Percentiles rank a stretch among this genome's conserved stretches.
phyloP scores from a whole-genome alignment of 2,888 invertebrate species.

The Strigamia crassipes region DNA sequence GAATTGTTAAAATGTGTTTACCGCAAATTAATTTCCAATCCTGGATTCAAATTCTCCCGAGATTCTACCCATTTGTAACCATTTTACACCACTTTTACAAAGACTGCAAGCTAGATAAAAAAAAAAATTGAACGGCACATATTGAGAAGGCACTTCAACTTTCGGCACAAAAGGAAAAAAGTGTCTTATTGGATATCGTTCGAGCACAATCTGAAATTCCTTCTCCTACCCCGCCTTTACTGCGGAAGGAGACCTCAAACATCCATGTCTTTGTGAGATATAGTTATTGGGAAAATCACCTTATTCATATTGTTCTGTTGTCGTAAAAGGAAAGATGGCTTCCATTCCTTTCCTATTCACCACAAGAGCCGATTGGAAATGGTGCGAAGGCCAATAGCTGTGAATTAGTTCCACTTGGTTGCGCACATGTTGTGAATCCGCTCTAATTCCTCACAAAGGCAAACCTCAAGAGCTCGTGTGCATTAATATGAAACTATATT shows the following conservation, averaged over 20 bases:
- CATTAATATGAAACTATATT: constrained; percentile 3
- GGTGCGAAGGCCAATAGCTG: neutral
- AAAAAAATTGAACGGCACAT: neutral
- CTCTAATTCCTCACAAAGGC: constrained; percentile 10
- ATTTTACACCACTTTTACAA: neutral
- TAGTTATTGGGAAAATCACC: constrained; percentile 42
- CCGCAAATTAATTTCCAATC: no score
- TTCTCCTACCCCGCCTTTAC: neutral
- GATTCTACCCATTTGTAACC: neutral
- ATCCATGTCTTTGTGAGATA: constrained; percentile 37
- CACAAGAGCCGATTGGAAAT: neutral
- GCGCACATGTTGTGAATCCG: constrained; percentile 10
- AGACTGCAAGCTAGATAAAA: neutral
- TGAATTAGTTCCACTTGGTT: constrained; percentile 10
- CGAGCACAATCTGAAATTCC: constrained; percentile 31
- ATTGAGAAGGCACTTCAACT: neutral
- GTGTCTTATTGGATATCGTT: constrained; percentile 27
- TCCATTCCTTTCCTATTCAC: constrained; percentile 27
- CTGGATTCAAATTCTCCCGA: no score
- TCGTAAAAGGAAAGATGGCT: constrained; percentile 43
- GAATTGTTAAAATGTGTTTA: no score
- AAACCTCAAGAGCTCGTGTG: constrained; percentile 2
- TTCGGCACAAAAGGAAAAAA: neutral
- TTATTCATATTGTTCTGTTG: constrained; percentile 44
- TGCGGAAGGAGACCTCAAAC: neutral